These are phyloP conservation scores for Miniopterus natalensis DNA, from an alignment of 2,113 vertebrate species.

Conservation along the genomic window DNA sequence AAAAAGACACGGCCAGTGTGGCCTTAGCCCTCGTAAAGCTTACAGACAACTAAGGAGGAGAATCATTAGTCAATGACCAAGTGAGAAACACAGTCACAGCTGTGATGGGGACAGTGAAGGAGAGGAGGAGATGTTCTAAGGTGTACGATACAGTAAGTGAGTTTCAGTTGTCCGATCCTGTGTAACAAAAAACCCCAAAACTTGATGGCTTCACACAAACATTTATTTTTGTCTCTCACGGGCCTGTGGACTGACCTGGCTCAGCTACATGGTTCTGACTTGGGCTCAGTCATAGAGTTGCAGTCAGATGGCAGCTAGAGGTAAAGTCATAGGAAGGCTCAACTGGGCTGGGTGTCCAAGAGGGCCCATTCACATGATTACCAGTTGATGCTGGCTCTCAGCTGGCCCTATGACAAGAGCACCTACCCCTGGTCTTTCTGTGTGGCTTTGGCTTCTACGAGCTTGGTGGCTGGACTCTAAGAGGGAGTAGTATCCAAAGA, in stretches of 20 bases:
- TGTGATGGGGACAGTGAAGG: neutral
- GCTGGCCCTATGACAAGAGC: neutral
- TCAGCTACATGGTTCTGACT: neutral
- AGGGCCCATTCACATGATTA: neutral
- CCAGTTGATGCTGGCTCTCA: neutral
- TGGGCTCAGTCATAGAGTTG: neutral
- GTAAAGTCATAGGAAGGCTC: neutral
- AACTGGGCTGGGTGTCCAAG: neutral
- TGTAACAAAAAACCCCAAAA: neutral
- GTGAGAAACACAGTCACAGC: neutral
- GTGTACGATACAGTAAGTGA: neutral
- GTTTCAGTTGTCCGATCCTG: neutral
- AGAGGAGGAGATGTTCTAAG: neutral
- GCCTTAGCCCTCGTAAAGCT: neutral
- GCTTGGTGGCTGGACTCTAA: neutral
- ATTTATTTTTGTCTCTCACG: neutral
- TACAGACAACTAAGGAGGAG: neutral
- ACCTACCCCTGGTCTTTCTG: neutral
- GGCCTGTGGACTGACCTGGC: neutral
- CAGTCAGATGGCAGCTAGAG: neutral
- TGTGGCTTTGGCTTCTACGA: neutral
- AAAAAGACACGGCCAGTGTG: neutral
- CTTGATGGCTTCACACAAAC: neutral
- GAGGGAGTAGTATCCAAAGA: neutral
- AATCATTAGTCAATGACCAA: neutral